A percentile compares a stretch with the other conserved stretches of the same genome.
phyloP scores from a whole-genome alignment of 2,797 vertebrate species.

The Chaenodraco wilsoni region DNA sequence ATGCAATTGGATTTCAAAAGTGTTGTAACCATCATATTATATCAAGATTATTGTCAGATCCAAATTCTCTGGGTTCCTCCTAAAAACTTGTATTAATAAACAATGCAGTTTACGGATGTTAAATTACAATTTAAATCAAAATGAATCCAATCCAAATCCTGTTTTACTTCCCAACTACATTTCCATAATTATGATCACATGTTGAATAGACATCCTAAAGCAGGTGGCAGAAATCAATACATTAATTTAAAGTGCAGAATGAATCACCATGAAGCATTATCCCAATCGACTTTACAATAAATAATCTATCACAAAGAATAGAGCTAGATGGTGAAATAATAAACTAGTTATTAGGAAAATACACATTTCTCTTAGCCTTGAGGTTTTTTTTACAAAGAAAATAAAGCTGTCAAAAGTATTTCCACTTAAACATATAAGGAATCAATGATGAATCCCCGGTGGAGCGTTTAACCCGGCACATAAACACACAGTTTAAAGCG shows the following conservation, averaged over 20 bases:
- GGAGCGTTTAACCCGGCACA: conserved; percentile 4
- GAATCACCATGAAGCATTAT: too few relatives aligned
- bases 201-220: not conserved
- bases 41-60: not conserved
- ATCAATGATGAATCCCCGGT: conserved; percentile 1
- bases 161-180: not conserved
- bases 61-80: not conserved
- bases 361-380: not conserved
- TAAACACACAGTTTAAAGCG: conserved; percentile 27
- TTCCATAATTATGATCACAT: not conserved
- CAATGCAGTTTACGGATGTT: not conserved
- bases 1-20: not conserved
- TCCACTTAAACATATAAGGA: not conserved
- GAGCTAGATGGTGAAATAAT: too few relatives aligned
- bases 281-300: too few relatives aligned
- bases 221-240: not conserved
- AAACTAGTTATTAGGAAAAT: not conserved
- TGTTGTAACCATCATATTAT: too few relatives aligned
- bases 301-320: too few relatives aligned
- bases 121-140: not conserved
- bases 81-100: not conserved
- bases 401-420: conserved; percentile 5
- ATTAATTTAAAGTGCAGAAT: too few relatives aligned
- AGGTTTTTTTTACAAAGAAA: not conserved
- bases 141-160: not conserved